phyloP scores from a whole-genome alignment of 2,888 invertebrate species.

The Erebia ligea region DNA sequence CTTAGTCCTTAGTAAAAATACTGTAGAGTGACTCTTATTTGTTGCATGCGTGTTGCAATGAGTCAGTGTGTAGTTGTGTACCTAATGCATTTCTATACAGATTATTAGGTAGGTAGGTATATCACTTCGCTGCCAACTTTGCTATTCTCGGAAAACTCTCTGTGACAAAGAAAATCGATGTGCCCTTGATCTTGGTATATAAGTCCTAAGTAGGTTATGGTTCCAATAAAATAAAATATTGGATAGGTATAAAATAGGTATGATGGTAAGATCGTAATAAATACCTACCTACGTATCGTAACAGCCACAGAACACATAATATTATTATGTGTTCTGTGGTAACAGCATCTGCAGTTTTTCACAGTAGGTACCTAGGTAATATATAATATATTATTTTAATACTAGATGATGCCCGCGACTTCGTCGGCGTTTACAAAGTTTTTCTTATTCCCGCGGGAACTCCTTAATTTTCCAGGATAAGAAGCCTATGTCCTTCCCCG shows the following conservation, averaged over 20 bases:
- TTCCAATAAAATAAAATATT: neutral
- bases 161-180: conserved; percentile 23
- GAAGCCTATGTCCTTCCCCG: no score
- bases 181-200: conserved; percentile 6
- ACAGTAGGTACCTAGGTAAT: no score
- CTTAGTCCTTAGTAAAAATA: neutral
- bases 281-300: neutral
- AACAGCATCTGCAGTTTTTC: no score
- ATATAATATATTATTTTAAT: no score
- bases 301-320: no score
- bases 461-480: no score
- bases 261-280: neutral
- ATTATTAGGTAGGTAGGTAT: neutral
- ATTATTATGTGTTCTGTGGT: no score
- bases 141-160: conserved; percentile 27
- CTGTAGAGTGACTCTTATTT: neutral
- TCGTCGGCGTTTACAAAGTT: no score
- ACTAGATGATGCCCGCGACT: no score
- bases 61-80: no score
- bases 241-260: neutral
- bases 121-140: conserved; percentile 16
- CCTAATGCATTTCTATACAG: conserved; percentile 16
- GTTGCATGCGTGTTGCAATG: neutral
- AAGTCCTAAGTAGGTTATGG: neutral
- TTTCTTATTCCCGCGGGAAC: no score